phyloP scores from a whole-genome alignment of 2,888 invertebrate genomes.

The Crossocerus cetratus region DNA sequence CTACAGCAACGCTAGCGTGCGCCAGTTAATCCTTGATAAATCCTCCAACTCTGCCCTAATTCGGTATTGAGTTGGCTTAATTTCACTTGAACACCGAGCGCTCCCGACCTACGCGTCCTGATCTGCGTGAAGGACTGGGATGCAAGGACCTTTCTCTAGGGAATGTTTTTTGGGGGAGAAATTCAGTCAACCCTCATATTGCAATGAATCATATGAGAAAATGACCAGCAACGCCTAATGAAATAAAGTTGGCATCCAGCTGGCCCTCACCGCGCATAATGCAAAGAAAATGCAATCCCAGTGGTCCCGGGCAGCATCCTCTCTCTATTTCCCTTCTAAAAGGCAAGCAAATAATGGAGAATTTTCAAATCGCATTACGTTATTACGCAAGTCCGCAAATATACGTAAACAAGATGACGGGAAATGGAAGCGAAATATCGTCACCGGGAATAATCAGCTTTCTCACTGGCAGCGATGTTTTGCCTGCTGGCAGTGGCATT shows the following conservation, averaged over 20 bases:
- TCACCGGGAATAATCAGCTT: slow-evolving; percentile 49
- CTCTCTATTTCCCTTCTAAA: not conserved
- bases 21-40: slow-evolving; percentile 74
- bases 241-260: too few species aligned
- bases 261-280: slow-evolving; percentile 10
- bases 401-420: slow-evolving; percentile 44
- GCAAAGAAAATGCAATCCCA: slow-evolving; percentile 33
- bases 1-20: slow-evolving; percentile 57
- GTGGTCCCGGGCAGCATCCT: not conserved
- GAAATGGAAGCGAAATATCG: slow-evolving; percentile 49
- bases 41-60: slow-evolving; percentile 71
- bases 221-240: too few species aligned
- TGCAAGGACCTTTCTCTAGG: not conserved
- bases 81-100: slow-evolving; percentile 63
- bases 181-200: too few species aligned
- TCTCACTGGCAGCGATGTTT: slow-evolving; percentile 35
- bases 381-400: slow-evolving; percentile 34
- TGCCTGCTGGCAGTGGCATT: slow-evolving; percentile 23
- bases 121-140: not conserved
- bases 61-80: slow-evolving; percentile 73
- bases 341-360: slow-evolving; percentile 42
- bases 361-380: slow-evolving; percentile 43
- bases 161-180: too few species aligned
- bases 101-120: slow-evolving; percentile 53
- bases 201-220: too few species aligned